phyloP scores from a whole-genome alignment of 1,140 invertebrate genomes.

The Nasonia longicornis region DNA sequence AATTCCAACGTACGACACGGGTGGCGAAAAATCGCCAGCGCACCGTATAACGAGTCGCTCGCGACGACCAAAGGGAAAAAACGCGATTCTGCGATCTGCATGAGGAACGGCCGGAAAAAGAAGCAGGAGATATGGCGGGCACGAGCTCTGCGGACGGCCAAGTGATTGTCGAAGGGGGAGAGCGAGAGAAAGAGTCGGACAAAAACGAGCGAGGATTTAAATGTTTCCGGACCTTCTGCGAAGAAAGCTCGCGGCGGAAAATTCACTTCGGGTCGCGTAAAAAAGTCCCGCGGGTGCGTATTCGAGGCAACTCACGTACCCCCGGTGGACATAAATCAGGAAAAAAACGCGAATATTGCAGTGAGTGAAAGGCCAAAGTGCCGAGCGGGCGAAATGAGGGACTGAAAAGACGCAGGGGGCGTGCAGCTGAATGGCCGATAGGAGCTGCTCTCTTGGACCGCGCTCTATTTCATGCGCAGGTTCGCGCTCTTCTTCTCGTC shows the following conservation, averaged over 20 bases:
- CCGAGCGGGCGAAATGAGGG: neutral
- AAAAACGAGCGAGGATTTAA: conserved; percentile 49
- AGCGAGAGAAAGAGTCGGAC: conserved; percentile 3
- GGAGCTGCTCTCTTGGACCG: neutral
- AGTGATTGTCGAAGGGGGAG: conserved; percentile 36
- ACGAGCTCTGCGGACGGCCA: conserved; percentile 10
- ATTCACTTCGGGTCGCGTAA: neutral
- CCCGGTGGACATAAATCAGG: neutral
- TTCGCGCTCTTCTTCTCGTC: neutral
- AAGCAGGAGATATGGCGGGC: conserved; percentile 45
- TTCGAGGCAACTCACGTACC: neutral
- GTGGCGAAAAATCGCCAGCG: neutral
- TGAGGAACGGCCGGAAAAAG: conserved; percentile 41
- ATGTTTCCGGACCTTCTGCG: conserved; percentile 49
- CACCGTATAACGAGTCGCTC: conserved; percentile 19
- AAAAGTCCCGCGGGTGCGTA: neutral
- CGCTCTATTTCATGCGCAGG: neutral
- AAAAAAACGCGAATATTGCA: neutral
- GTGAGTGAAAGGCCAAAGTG: neutral
- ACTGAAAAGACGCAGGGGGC: neutral
- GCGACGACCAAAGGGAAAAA: conserved; percentile 8
- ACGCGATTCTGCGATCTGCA: conserved; percentile 20
- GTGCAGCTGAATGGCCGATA: neutral
- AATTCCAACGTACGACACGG: conserved; percentile 17
- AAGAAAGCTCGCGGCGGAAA: conserved; percentile 23